Evolutionary conservation across 2,888 invertebrate genomes (phyloP).

Genomic region (Exocentrus adspersus): DNA sequence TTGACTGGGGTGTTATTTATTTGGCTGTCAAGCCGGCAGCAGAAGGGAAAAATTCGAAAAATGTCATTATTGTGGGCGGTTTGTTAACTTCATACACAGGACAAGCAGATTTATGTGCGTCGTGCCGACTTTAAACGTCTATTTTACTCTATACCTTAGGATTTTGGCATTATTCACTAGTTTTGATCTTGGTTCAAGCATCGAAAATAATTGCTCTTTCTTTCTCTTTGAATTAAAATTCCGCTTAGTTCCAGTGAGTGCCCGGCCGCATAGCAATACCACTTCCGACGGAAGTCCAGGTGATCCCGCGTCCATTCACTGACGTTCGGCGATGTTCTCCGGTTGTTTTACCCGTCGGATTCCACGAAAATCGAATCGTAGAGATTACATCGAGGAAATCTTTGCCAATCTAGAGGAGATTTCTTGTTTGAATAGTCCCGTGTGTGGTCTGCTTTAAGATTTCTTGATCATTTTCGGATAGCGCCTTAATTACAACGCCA

Average conservation of each 20-base stretch:
- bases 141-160: no score
- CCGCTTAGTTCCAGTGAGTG: constrained; percentile 29
- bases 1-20: constrained; percentile 31
- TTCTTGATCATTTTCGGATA: not conserved
- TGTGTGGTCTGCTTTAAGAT: not conserved
- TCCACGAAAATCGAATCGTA: not conserved
- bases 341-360: not conserved
- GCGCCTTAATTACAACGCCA: not conserved
- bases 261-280: constrained; percentile 34
- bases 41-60: constrained; percentile 39
- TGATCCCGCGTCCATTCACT: constrained; percentile 47
- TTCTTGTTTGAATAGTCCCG: no score
- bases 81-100: constrained; percentile 33
- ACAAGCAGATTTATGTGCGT: not conserved
- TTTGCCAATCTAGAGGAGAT: no score
- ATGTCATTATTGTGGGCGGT: constrained; percentile 46
- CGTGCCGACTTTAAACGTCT: not conserved
- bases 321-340: constrained; percentile 10
- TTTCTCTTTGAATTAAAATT: constrained; percentile 38
- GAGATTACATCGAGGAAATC: no score
- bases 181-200: no score
- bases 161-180: no score
- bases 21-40: constrained; percentile 20
- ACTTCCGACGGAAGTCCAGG: constrained; percentile 54
- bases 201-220: constrained; percentile 28